Percentiles rank a stretch among this genome's conserved stretches.
Conservation (phyloP, 2,113 vertebrate species). For the Tachycineta bicolor region DNA sequence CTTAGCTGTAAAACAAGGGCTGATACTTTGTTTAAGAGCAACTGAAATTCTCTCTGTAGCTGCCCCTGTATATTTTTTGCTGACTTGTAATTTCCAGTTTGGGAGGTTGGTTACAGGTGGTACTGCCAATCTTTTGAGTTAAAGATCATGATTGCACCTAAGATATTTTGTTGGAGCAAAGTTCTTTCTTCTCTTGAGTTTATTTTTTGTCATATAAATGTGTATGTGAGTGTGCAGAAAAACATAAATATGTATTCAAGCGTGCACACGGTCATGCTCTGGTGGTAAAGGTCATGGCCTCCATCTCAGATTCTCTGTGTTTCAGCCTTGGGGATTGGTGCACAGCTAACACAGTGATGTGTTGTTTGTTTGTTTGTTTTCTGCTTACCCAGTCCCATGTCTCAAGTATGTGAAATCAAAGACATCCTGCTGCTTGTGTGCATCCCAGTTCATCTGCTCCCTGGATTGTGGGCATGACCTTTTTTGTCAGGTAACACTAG, state of each 20-base stretch:
- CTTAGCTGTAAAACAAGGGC: neutral
- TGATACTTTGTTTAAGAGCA: neutral
- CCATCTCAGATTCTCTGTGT: neutral
- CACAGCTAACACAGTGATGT: neutral
- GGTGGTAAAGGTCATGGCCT: neutral
- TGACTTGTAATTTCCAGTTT: neutral
- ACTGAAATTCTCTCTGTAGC: neutral
- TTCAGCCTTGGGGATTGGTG: rapidly evolving
- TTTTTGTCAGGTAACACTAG: neutral
- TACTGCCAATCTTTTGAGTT: neutral
- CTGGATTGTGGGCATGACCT: neutral
- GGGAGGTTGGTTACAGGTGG: neutral
- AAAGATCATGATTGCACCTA: neutral
- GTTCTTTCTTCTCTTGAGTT: neutral
- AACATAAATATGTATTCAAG: neutral
- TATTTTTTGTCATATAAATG: neutral
- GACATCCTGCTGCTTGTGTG: neutral
- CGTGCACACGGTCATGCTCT: rapidly evolving
- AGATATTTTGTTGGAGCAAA: neutral
- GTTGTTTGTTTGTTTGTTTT: neutral
- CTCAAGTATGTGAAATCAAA: neutral
- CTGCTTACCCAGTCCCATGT: neutral
- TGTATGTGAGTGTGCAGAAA: neutral
- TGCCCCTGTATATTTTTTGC: neutral
- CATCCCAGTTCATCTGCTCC: neutral